Base-by-base conservation (phyloP, 2,888 invertebrate species). In the Sympetrum striolatum region DNA sequence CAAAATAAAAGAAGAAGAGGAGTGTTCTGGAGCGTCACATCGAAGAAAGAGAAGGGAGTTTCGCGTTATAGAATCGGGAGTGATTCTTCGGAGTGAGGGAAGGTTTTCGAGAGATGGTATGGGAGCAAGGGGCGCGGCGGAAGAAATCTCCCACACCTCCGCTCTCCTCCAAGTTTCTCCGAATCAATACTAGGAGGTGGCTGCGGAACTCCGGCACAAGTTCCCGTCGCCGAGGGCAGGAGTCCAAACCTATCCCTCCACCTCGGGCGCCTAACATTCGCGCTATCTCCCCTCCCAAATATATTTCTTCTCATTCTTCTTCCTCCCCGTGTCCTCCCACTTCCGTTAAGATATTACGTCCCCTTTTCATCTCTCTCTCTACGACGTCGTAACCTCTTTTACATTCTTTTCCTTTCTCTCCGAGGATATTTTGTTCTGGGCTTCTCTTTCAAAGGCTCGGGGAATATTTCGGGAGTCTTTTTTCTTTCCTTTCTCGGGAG, bases 141-240 rank as follows among this genome's bases (percentile, higher is more conserved):
- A 64, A 82, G 82, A 82, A 82, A 82, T 82, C 58, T 82, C 82
- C 60, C 86, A 86, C 60, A 35, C 86, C 22, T 35, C 58, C 37
- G 10, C 35, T 31, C 35, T 58, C 82, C 58, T 58, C 86, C 86
- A 86, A 86, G 86, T 86, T 86, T 86, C 86, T 86, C 86, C 86
- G 86, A 86, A 86, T 86, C 86, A 86, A 86, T 86, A 86, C 86
- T 58, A 86, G 86, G 86, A 64, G 86, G 86, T 64, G 86, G 60
- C 86, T 86, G 86, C 86, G 86, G 86, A 86, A 86, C 86, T 86
- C 82, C 53, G 82, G 82, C 82, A 82, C 86, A 86, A 86, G 86
- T 86, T 86, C 53, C 82, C 82, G 82, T 82, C 82, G 86, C 86
- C 86, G 86, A 86, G 64, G 86, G 86, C 86, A 86, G 86, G 58